These are phyloP conservation scores for Meda fulgida DNA, from an alignment of 2,797 vertebrate genomes.

Conservation along the genomic window DNA sequence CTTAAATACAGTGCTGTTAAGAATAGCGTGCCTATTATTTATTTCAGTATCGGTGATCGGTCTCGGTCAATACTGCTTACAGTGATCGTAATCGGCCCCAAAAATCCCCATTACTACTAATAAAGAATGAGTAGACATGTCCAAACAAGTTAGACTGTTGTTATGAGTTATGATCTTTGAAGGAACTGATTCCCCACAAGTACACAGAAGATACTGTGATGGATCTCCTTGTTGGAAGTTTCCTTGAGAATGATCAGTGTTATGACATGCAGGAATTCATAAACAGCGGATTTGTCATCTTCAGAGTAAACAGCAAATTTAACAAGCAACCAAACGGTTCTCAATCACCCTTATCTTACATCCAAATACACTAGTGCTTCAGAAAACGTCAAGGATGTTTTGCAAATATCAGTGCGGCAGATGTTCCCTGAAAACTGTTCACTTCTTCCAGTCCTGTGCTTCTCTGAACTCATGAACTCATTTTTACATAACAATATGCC, in stretches of 20 bases:
- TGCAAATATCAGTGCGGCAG: not conserved
- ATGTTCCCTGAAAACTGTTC: not conserved
- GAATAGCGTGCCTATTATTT: not conserved
- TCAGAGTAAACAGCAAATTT: not conserved
- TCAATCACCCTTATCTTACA: not conserved
- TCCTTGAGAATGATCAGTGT: conserved; percentile 9
- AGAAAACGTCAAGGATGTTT: not conserved
- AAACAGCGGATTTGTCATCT: conserved; percentile 2
- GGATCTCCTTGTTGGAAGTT: not conserved
- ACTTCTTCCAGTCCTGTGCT: not conserved
- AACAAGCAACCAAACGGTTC: not conserved
- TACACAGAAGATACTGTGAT: not conserved
- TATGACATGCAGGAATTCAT: conserved; percentile 12
- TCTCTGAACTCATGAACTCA: not conserved
- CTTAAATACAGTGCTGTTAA: not conserved
- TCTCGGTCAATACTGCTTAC: no score
- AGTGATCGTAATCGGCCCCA: no score
- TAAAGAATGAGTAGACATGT: not conserved
- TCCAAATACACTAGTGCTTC: not conserved
- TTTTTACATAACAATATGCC: conserved; percentile 5
- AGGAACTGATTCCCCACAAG: not conserved
- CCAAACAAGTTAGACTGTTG: not conserved
- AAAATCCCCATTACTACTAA: no score
- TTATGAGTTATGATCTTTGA: not conserved
- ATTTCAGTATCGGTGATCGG: not conserved